These are phyloP conservation scores for Lysandra coridon DNA, from an alignment of 2,888 invertebrate species.

Conservation along the genomic window DNA sequence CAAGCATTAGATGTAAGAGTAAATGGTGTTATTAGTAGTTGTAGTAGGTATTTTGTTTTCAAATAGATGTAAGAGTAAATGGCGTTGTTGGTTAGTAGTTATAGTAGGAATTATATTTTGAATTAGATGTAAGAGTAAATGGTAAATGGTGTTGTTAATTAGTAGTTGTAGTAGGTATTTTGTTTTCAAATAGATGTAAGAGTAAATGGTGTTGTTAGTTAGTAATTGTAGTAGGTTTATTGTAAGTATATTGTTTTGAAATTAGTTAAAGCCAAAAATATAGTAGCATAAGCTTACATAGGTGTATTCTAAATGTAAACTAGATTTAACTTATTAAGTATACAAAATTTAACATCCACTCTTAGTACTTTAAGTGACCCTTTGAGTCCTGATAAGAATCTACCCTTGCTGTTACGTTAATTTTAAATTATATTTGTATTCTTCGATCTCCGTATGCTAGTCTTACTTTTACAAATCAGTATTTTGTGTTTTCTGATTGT, in stretches of 20 bases:
- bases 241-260: constrained; percentile 9
- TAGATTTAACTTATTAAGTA: constrained; percentile 13
- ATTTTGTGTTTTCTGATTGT: neutral
- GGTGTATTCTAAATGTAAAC: constrained; percentile 20
- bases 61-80: too few relatives aligned
- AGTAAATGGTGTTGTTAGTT: too few relatives aligned
- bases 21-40: too few relatives aligned
- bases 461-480: neutral
- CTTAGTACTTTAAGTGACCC: neutral
- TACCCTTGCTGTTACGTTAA: neutral
- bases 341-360: neutral
- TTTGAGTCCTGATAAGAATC: neutral
- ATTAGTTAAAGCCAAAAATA: constrained; percentile 1
- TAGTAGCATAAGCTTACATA: constrained; percentile 13
- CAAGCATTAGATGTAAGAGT: too few relatives aligned
- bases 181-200: too few relatives aligned
- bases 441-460: neutral
- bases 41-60: too few relatives aligned
- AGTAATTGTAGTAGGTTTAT: neutral
- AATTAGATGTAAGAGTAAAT: too few relatives aligned
- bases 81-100: too few relatives aligned
- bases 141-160: too few relatives aligned
- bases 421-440: constrained; percentile 6
- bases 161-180: too few relatives aligned
- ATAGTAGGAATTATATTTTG: too few relatives aligned